Evolutionary conservation across 2,113 vertebrate species (phyloP).

Genomic region (Dipodomys ordii): DNA sequence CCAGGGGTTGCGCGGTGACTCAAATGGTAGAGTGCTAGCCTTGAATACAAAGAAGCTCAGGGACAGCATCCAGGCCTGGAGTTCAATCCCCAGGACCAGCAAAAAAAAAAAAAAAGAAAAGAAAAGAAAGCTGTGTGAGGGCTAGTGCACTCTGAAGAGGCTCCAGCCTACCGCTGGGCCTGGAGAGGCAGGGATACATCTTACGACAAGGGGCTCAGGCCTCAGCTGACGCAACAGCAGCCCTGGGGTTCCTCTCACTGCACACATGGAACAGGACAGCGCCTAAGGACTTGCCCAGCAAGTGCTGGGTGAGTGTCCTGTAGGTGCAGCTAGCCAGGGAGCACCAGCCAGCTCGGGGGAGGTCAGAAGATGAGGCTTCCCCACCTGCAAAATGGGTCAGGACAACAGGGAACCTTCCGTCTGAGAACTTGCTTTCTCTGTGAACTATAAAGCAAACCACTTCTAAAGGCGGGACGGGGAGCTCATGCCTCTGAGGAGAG

Average conservation of each 20-base stretch:
- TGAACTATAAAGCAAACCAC: not conserved
- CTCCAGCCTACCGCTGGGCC: not conserved
- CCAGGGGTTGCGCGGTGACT: too few species aligned
- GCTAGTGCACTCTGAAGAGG: not conserved
- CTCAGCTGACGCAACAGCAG: not conserved
- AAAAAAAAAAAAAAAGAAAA: too few species aligned
- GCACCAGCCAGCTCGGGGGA: not conserved
- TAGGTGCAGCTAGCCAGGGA: too few species aligned
- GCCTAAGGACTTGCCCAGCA: fast-evolving
- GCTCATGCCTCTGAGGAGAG: not conserved
- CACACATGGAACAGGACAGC: fast-evolving
- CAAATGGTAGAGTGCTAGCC: too few species aligned
- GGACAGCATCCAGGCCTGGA: too few species aligned
- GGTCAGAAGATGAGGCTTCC: not conserved
- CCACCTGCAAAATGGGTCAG: not conserved
- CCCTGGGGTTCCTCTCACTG: fast-evolving
- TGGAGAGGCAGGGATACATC: not conserved
- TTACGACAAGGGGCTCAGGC: not conserved
- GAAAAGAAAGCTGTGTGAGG: not conserved
- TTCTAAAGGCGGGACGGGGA: not conserved
- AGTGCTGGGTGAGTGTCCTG: fast-evolving
- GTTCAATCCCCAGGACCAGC: too few species aligned
- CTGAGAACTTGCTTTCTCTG: not conserved
- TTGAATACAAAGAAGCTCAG: too few species aligned
- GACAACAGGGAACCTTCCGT: too few species aligned